Base-by-base conservation (phyloP, 2,888 invertebrate genomes). In the Scelioninae gen. 2 region DNA sequence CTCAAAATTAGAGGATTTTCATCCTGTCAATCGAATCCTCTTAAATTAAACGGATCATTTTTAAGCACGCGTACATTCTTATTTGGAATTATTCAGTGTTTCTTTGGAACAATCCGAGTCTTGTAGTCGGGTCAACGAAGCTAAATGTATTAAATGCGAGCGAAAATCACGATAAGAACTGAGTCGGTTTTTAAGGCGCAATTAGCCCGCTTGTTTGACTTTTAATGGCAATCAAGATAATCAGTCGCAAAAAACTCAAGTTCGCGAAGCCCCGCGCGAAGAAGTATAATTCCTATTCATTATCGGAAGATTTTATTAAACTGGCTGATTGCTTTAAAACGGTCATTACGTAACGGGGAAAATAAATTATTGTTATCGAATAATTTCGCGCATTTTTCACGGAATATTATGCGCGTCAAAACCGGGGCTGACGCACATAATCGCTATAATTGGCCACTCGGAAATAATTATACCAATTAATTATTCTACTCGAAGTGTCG, bases 311-410 rank as follows among this genome's bases (percentile, higher is more conserved):
- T 68, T 55, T 63, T 41, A 70, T 61, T 70, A 53, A 63, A 55
- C 16, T 22, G 15, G 41, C 33, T 63, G 48, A 63, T 68, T 52
- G 28, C 45, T n/a, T 55, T 70, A 63, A 70, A 63, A 63, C 43
- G 57, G 33, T 37, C 63, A 63, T 57, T 70, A 63, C 43, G 41
- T 55, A 22, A 41, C 55, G 16, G 28, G 37, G 46, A 61, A 68
- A 69, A 55, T 61, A 70, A 69, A 61, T 70, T 70, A 48, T 57
- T 55, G 43, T 61, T 70, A 61, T 69, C 61, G 61, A 69, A 61
- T 58, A 68, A 60, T 53, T 52, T 35, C 45, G 52, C 25, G 19
- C 58, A 52, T 58, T 58, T 58, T 58, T 58, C 67, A 60, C 15
- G 1, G 37, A 68, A 50, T 35, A 63, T 50, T 57, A 35, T 53